Base-by-base conservation (phyloP, 1,140 invertebrate species). In the Neodiprion fabricii region DNA sequence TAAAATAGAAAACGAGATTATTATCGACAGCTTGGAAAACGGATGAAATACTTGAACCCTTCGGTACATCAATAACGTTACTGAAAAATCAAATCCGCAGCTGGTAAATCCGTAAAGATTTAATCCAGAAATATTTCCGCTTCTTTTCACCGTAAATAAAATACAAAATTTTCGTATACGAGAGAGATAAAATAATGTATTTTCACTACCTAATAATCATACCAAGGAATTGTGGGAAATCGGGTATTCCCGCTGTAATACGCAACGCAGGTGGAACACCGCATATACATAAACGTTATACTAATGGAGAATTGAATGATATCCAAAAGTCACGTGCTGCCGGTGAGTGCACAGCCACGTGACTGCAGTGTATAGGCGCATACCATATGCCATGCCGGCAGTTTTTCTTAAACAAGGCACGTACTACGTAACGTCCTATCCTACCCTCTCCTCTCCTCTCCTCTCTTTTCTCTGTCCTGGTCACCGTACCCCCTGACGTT, bases 271-370 rank as follows among this genome's bases (percentile, higher is more conserved):
- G 17, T 21, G 17, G 17, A 21, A 21, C 17, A 5, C 28, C 28
- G 28, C 28, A 40, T 40, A 40, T 40, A 40, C 28, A 40, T 40
- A 40, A 40, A 61, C 53, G 53, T 61, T 12, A 14, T 17, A 17
- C 53, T 61, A 61, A 61, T 61, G 53, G 53, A 61, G 53, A 61
- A 17, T 61, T 61, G 53, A 61, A 61, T 61, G 53, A 61, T 61
- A 7, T 61, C 9, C 53, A 17, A 61, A 14, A 12, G 53, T 61
- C 53, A 61, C 53, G 53, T 61, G 53, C 53, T 61, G 53, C 53
- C 11, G 53, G 11, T 14, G 53, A 61, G 53, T 61, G 53, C 53
- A 61, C 53, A 12, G 53, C 53, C 53, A 61, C 53, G 53, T 61
- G 11, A 12, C 53, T 61, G 53, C 53, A 12, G 11, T 17, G 53